Evolutionary conservation across 2,113 vertebrate species (phyloP), one percentile per base, ranked within the genome.

Genomic region (Pipa parva): DNA sequence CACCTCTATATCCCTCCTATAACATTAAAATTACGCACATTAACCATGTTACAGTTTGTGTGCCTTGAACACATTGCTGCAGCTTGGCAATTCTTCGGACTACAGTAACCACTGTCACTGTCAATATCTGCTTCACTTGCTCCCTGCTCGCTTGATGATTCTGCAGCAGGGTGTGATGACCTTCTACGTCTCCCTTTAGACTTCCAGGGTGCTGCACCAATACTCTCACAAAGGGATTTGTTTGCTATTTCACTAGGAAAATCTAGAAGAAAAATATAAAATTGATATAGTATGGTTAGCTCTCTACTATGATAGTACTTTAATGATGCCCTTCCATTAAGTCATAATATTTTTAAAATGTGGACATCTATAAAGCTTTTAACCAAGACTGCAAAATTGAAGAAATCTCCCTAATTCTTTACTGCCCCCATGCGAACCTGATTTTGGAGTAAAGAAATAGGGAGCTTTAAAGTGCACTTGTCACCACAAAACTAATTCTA

Each of bases 21-120:
- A 13, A 21, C 0, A 54, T 36, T 57, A 26, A 33, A 3, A 36
- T 62, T 74, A 82, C 89, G 33, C 78, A 90, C 89, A 54, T 72
- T 86, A 54, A 75, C 2, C 39, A 78, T 56, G 20, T 31, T 13
- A 2, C 87, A 75, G 21, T 93, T 91, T 6, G 83, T 33, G 18
- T 79, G 78, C 61, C 88, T 86, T 3, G 87, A 77, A 46, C 83
- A 26, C 31, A 79, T 50, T 4, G 75, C 26, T 18, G 59, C 77
- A 20, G 59, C 79, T 78, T 95, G 96, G 84, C 87, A 93, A 77
- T 99, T 94, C 70, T 95, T 96, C 29, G 97, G 97, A 71, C 97
- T 99, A 62, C 97, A 99, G 54, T 98, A 99, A 22, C 97, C 97
- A 21, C 97, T 99, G 71, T 99, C 95, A 3, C 97, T 99, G 85